A percentile compares a stretch with the other conserved stretches of the same genome.
phyloP scores from a whole-genome alignment of 1,140 invertebrate species.

The Diabrotica undecimpunctata region DNA sequence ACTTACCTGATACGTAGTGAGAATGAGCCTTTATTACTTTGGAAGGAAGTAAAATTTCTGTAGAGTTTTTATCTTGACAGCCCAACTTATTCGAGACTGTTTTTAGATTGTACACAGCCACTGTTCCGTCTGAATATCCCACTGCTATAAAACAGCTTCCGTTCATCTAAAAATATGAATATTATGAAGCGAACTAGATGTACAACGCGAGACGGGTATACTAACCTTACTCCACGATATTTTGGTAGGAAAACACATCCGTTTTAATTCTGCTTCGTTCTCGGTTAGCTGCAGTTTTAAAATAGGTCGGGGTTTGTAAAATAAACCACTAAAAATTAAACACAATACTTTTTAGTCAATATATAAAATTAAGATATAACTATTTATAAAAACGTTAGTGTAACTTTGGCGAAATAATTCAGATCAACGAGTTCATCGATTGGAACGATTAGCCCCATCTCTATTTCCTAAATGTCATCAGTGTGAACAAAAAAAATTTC shows the following conservation, averaged over 20 bases:
- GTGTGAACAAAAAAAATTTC: too few species aligned
- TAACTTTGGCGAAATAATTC: too few species aligned
- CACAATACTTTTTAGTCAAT: slow-evolving; percentile 2
- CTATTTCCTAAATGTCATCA: too few species aligned
- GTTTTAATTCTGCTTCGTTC: slow-evolving; percentile 18
- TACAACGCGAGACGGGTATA: background rate
- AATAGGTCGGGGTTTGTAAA: slow-evolving; percentile 41
- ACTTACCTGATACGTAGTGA: slow-evolving; percentile 32
- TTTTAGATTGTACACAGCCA: slow-evolving; percentile 36
- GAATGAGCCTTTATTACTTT: slow-evolving; percentile 30
- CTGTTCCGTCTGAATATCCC: slow-evolving; percentile 41
- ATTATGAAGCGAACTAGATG: too few species aligned
- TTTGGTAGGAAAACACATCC: slow-evolving; percentile 36
- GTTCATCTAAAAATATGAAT: too few species aligned
- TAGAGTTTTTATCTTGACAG: slow-evolving; percentile 17
- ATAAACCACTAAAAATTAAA: slow-evolving; percentile 25
- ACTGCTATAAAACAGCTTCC: slow-evolving; percentile 26
- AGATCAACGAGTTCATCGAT: too few species aligned
- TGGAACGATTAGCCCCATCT: too few species aligned
- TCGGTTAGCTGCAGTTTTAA: slow-evolving; percentile 35
- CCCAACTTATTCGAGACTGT: slow-evolving; percentile 26
- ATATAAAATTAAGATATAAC: too few species aligned
- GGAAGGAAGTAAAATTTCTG: slow-evolving; percentile 26
- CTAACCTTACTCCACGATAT: slow-evolving; percentile 46
- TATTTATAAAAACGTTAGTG: too few species aligned